Base-by-base conservation (phyloP, 2,113 vertebrate genomes). In the Microcebus griseorufus region DNA sequence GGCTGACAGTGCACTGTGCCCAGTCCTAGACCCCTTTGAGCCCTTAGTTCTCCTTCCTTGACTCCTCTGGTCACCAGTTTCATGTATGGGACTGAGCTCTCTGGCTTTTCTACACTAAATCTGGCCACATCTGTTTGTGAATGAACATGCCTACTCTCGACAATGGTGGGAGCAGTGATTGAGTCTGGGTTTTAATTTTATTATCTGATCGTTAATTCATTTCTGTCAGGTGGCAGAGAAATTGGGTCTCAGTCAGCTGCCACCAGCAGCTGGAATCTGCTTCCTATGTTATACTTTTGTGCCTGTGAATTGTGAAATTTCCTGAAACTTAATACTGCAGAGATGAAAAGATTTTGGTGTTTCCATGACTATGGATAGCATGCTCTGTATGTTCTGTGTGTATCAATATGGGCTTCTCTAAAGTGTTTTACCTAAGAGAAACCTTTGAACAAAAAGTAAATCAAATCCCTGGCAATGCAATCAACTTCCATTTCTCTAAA, bases 211-310 rank as follows among this genome's bases (percentile, higher is more conserved):
- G 76, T 73, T 82, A 90, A 93, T 60, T 75, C 90, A 92, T 87
- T 97, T 81, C 76, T 87, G 62, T 92, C 67, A 92, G 84, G 91
- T 62, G n/a, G 89, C 69, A 97, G 87, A 97, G 87, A 81, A 84
- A 82, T 0, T 67, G 72, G 53, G 92, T 51, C 58, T 45, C 55
- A 83, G 18, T 85, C 78, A 89, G 83, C 65, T 93, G 79, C 60
- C 60, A 76, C 17, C 25, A 86, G 55, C 79, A 95, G 90, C 80
- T 92, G 73, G 53, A 82, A 82, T 73, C 65, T 72, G 75, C 73
- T 76, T 88, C n/a, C 48, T 48, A 11, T 75, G n/a, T 73, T 70
- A 42, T 13, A 29, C 22, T 89, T 73, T 69, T 37, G 45, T 82
- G 78, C 69, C 37, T 95, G 55, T 12, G 80, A 32, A 78, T 88